phyloP scores from a whole-genome alignment of 2,113 vertebrate genomes.

The Pterocles orientalis region DNA sequence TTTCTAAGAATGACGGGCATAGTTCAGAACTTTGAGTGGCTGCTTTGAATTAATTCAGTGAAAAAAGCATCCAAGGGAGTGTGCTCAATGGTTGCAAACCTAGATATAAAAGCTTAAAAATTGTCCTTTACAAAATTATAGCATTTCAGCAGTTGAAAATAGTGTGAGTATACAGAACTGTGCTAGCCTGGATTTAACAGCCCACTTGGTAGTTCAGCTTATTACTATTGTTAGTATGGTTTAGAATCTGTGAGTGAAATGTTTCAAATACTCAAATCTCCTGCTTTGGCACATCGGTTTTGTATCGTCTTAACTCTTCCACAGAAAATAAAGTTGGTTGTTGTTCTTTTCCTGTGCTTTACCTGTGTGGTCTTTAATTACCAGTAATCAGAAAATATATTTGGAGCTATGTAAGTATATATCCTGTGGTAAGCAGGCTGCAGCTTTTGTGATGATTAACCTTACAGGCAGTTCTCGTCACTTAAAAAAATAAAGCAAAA shows the following conservation, averaged over 20 bases:
- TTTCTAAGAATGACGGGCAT: neutral
- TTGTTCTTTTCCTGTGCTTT: neutral
- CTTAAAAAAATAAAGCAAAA: neutral
- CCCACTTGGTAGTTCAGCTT: neutral
- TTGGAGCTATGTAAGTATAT: neutral
- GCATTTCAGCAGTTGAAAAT: neutral
- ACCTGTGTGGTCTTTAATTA: neutral
- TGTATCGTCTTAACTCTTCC: neutral
- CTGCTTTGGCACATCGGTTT: neutral
- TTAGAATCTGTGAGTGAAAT: neutral
- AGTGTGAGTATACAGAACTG: neutral
- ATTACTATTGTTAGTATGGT: neutral
- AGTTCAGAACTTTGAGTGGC: neutral
- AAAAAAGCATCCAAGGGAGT: neutral
- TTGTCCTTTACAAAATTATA: neutral
- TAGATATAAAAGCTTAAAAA: neutral
- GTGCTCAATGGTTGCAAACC: neutral
- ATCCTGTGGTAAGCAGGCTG: neutral
- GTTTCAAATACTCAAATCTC: neutral
- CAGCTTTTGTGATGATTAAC: neutral
- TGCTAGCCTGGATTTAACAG: neutral
- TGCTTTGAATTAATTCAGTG: neutral
- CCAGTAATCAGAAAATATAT: neutral
- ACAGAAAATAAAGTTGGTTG: neutral
- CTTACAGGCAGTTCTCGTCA: neutral